Conservation (phyloP, 2,113 vertebrate genomes). For the Glaucidium brasilianum region DNA sequence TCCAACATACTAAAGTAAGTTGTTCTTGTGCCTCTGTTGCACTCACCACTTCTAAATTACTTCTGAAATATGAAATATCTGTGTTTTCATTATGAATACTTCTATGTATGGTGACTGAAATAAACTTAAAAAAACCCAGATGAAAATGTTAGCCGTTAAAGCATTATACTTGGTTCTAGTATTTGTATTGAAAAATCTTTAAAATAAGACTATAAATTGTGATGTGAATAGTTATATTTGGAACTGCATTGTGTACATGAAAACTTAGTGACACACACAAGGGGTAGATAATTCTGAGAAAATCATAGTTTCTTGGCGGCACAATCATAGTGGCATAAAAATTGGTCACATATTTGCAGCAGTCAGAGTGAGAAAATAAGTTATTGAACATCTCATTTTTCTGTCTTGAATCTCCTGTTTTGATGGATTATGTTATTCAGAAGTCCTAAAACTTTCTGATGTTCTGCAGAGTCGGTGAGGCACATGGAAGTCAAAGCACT, state of each 20-base stretch:
- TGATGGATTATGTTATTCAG: not conserved
- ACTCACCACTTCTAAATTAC: not conserved
- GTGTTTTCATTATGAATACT: not conserved
- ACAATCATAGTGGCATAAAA: not conserved
- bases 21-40: not conserved
- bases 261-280: not conserved
- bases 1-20: not conserved
- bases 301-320: not conserved
- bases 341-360: not conserved
- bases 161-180: not conserved
- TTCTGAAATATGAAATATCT: not conserved
- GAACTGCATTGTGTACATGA: not conserved
- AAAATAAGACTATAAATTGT: not conserved
- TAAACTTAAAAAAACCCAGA: not conserved
- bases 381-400: not conserved
- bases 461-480: not conserved
- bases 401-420: not conserved
- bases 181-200: not conserved
- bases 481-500: not conserved
- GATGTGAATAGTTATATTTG: not conserved
- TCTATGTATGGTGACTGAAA: not conserved
- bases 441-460: not conserved
- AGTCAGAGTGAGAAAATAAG: not conserved
- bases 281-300: not conserved
- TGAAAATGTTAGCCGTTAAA: not conserved